Base-by-base conservation (phyloP, 2,113 vertebrate species). In the Macquaria ambigua region DNA sequence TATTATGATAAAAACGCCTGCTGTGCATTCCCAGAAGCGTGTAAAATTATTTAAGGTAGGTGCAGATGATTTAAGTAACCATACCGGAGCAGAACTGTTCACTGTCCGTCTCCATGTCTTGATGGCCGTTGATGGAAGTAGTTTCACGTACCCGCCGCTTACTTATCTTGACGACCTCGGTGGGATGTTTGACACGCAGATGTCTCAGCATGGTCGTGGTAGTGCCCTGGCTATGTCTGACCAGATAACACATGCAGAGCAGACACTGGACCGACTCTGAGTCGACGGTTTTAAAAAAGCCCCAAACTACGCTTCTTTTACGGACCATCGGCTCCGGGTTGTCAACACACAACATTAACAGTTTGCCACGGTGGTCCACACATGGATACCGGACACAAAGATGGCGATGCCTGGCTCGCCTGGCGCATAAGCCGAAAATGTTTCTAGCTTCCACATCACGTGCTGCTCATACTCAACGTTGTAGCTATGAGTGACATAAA, bases 181-280 rank as follows among this genome's bases (percentile, higher is more conserved):
- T 14, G 9, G 93, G 88, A 46, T 94, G 94, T 79, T 92, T 93
- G 15, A 80, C 74, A 5, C 92, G 89, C 74, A 94, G 79, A 74
- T 94, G 93, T 43, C 90, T 93, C 10, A 94, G 85, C 93, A 94
- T 87, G n/a, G 85, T 68, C 1, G 93, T 91, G 58, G 91, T 94
- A 71, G 85, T 90, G 12, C 93, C 92, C 10, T 84, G 80, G 6
- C 69, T 80, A n/a, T 86, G 86, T 64, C 79, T 86, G 37, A 31
- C 28, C 46, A 92, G 68, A 7, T 63, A 48, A 52, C 74, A 61
- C 77, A 34, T 72, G 74, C 94, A 95, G 8, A 94, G 85, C 23
- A 89, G 58, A 87, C 93, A 94, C 61, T 87, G 70, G 15, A 92
- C 91, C 71, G 80, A 80, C 21, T 76, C 80, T 0, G 87, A 61